These are phyloP conservation scores for Dicranocentrus wangi DNA, from an alignment of 2,888 invertebrate genomes.

Conservation along the genomic window DNA sequence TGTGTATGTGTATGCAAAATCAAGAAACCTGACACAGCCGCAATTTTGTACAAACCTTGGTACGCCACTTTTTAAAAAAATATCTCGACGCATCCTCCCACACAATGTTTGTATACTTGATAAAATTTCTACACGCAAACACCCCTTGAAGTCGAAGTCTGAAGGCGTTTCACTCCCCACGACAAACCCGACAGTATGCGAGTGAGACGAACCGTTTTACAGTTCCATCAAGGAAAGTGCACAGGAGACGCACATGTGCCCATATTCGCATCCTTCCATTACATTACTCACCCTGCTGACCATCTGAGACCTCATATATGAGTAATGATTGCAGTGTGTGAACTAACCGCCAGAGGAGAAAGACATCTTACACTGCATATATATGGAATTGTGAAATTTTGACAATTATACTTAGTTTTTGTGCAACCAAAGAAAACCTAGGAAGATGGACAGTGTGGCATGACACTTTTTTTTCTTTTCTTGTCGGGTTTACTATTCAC, in stretches of 20 bases:
- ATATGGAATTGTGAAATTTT: constrained; percentile 27
- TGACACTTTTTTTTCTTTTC: constrained; percentile 16
- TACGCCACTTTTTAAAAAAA: too few relatives aligned
- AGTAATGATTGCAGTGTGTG: constrained; percentile 2
- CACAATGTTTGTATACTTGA: too few relatives aligned
- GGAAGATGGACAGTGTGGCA: background rate
- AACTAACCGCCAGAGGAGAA: background rate
- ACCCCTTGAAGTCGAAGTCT: too few relatives aligned
- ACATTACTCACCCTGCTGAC: background rate
- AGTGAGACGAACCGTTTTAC: background rate
- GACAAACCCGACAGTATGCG: background rate
- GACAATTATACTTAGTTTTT: constrained; percentile 24
- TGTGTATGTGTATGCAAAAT: too few relatives aligned
- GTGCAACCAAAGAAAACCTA: constrained; percentile 7
- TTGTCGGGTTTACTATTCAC: constrained; percentile 8
- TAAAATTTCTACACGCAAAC: too few relatives aligned
- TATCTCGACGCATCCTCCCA: too few relatives aligned
- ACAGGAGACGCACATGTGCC: background rate
- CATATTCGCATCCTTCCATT: constrained; percentile 3
- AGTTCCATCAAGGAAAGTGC: background rate
- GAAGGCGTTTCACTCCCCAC: too few relatives aligned
- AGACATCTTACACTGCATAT: too few relatives aligned
- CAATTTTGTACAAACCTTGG: too few relatives aligned
- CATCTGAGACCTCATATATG: constrained; percentile 2
- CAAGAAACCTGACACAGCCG: too few relatives aligned